A percentile compares a stretch with the other conserved stretches of the same genome.
Conservation (phyloP, 35 echinoderm and acorn worm species). For the Ophiothrix spiculata region DNA sequence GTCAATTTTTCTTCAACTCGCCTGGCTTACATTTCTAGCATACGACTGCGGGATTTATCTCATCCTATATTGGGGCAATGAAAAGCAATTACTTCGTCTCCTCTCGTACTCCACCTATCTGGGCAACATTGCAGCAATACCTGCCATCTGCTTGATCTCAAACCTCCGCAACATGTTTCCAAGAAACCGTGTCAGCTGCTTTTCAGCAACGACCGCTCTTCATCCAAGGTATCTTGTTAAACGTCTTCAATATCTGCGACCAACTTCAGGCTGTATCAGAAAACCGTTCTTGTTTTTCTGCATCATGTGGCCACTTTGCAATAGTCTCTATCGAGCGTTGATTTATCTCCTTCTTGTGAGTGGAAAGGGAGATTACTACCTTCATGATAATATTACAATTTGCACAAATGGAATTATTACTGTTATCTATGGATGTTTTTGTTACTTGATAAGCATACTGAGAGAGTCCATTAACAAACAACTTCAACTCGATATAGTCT, state of each 20-base stretch:
- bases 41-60: too few species aligned
- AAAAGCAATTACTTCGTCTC: too few species aligned
- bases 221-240: too few species aligned
- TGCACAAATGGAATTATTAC: not conserved
- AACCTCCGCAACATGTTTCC: too few species aligned
- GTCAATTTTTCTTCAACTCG: too few species aligned
- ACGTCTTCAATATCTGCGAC: too few species aligned
- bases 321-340: not conserved
- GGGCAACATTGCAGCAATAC: too few species aligned
- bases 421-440: not conserved
- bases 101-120: too few species aligned
- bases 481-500: not conserved
- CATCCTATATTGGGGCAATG: too few species aligned
- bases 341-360: not conserved
- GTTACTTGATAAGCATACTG: not conserved
- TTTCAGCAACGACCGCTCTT: not conserved
- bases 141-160: too few species aligned
- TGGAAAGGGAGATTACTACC: not conserved
- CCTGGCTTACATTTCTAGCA: too few species aligned
- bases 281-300: not conserved
- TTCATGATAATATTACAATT: not conserved
- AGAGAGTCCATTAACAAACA: not conserved
- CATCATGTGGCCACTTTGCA: not conserved
- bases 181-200: too few species aligned
- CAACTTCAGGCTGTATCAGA: not conserved